Evolutionary conservation across 1,140 invertebrate genomes (phyloP), one percentile per base, ranked within the genome.

Genomic region (Pseudoatta argentina): DNA sequence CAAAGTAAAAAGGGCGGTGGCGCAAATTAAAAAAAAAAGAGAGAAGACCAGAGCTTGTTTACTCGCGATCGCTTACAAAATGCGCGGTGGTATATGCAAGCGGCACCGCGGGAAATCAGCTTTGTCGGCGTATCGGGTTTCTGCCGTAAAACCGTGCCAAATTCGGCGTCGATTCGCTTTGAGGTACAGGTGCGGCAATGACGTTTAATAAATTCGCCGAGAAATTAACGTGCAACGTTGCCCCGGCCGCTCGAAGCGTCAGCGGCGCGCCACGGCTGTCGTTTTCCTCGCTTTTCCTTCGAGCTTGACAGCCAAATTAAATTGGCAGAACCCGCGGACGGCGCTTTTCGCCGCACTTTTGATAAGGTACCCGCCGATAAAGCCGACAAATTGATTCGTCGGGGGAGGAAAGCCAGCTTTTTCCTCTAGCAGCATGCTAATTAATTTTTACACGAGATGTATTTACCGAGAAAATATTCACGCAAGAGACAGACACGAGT

Each of bases 121-220:
- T 82, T 86, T 89, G 87, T 89, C 63, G 53, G 64, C 66, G 34
- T 88, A 89, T 89, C 87, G 87, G 27, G 71, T 89, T 81, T 71
- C 77, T 27, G 69, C 27, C 10, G 79, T 71, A 61, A 86, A 89
- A 76, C 57, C 81, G 12, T 67, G n/a, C 39, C 39, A 86, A 73
- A 85, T 88, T 79, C 44, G 24, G 64, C 66, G 57, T 57, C 71
- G 81, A 85, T 85, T 85, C 55, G 59, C 55, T 86, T 79, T 87
- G 72, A 69, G 76, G 39, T 72, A 78, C 24, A 83, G 79, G 53
- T 61, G 44, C 34, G 72, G 76, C 67, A 86, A 76, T 67, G 77
- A 91, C 86, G 78, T 92, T 89, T 90, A 92, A 92, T 87, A 90
- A 92, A 91, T 88, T 91, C 91, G 82, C 67, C 83, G 86, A 89